Percentiles rank a stretch among this genome's conserved stretches.
Conservation (phyloP, 2,888 invertebrate genomes). For the Thyatira batis region DNA sequence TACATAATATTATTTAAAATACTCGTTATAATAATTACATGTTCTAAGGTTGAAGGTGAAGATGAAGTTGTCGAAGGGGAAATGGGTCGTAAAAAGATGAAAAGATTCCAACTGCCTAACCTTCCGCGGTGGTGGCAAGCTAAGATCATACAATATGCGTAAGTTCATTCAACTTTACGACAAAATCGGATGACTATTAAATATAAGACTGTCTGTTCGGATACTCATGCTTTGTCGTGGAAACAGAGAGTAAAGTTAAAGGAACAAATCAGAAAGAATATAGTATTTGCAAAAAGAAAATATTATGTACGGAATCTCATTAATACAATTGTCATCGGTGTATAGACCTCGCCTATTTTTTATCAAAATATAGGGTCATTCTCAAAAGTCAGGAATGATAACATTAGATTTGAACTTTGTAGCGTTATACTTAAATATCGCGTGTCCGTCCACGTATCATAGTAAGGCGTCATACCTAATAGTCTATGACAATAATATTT, state of each 20-base stretch:
- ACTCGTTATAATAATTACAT: not conserved
- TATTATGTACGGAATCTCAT: not conserved
- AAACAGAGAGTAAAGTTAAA: too few species aligned
- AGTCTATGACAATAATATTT: not conserved
- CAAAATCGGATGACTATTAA: too few species aligned
- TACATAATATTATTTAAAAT: not conserved
- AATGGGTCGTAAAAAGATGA: constrained; percentile 68
- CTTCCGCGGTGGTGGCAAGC: constrained; percentile 77
- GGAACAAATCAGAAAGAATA: too few species aligned
- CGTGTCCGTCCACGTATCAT: not conserved
- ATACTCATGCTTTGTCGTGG: too few species aligned
- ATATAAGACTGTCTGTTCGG: too few species aligned
- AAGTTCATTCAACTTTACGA: constrained; percentile 33
- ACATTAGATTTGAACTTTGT: not conserved
- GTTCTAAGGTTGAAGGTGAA: constrained; percentile 67
- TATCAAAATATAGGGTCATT: not conserved
- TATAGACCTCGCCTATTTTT: not conserved
- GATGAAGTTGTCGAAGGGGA: constrained; percentile 68
- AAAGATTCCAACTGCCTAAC: constrained; percentile 66
- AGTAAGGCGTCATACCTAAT: not conserved
- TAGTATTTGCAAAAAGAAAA: too few species aligned
- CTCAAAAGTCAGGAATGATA: not conserved
- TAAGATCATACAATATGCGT: constrained; percentile 77
- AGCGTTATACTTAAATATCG: not conserved
- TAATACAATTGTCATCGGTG: not conserved